phyloP scores from a whole-genome alignment of 1,140 invertebrate genomes.

The Berghia stephanieae region DNA sequence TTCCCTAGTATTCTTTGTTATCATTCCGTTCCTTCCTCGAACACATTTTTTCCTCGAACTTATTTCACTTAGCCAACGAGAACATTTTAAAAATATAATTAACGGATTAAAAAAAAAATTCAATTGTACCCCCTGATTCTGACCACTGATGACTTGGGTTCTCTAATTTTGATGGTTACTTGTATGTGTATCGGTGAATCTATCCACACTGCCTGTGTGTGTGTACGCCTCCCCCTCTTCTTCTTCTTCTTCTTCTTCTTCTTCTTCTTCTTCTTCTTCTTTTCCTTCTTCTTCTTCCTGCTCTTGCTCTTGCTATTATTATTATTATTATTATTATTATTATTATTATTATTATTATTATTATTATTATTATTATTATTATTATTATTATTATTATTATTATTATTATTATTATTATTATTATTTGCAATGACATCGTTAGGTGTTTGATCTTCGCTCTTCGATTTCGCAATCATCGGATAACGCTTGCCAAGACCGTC shows the following conservation, averaged over 20 bases:
- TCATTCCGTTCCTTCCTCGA: no score
- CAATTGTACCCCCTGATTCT: neutral
- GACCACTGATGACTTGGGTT: no score
- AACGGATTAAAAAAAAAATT: neutral
- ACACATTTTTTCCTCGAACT: neutral
- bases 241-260: slow-evolving; percentile 25
- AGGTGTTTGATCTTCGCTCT: neutral
- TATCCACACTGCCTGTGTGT: neutral
- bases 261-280: slow-evolving; percentile 20
- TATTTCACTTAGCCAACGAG: neutral
- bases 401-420: neutral
- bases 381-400: neutral
- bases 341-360: slow-evolving; percentile 8
- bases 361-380: neutral
- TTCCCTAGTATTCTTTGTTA: no score
- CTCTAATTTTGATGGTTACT: neutral
- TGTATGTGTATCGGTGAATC: neutral
- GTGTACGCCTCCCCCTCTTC: neutral
- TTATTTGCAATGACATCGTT: neutral
- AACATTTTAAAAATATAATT: neutral
- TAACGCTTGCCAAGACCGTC: neutral
- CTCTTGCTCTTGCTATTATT: slow-evolving; percentile 12
- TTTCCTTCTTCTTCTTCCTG: slow-evolving; percentile 22
- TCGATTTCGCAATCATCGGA: neutral
- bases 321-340: slow-evolving; percentile 17